Conservation (phyloP, 2,888 invertebrate genomes). For the Hedychridium roseum region DNA sequence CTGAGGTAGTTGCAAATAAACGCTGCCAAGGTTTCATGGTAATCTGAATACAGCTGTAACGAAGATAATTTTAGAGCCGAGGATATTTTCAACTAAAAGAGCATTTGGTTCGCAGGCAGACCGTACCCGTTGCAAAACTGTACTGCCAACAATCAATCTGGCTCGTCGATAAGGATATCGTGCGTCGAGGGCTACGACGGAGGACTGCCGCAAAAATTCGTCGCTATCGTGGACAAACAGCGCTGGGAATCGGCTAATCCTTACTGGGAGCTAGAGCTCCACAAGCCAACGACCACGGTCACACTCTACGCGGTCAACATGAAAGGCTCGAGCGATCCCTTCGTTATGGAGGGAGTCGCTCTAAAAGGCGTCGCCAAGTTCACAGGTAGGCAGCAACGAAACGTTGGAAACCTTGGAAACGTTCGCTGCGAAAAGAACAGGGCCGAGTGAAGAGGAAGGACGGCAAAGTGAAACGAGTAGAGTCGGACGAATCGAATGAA, state of each 20-base stretch:
- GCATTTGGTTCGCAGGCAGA: slow-evolving; percentile 71
- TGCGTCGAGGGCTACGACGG: slow-evolving; percentile 91
- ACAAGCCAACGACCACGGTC: slow-evolving; percentile 66
- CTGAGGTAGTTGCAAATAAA: no score
- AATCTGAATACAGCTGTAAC: no score
- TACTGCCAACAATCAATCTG: slow-evolving; percentile 85
- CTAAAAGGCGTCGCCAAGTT: slow-evolving; percentile 80
- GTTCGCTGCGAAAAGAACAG: background rate
- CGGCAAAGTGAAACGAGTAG: slow-evolving; percentile 1
- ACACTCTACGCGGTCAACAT: slow-evolving; percentile 87
- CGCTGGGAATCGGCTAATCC: slow-evolving; percentile 54
- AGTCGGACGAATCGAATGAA: no score
- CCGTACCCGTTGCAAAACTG: slow-evolving; percentile 90
- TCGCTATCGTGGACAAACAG: slow-evolving; percentile 62
- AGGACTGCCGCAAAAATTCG: slow-evolving; percentile 85
- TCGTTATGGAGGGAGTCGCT: slow-evolving; percentile 83
- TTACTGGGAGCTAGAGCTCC: slow-evolving; percentile 58
- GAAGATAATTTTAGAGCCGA: no score
- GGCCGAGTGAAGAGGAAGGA: background rate
- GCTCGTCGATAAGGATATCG: slow-evolving; percentile 84
- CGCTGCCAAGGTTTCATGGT: no score
- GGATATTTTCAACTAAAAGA: no score
- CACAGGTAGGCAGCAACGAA: no score
- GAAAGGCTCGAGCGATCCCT: slow-evolving; percentile 86
- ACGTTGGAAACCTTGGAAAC: no score